Evolutionary conservation across 2,113 vertebrate genomes (phyloP).

Genomic region (Mesembrinibis cayennensis): DNA sequence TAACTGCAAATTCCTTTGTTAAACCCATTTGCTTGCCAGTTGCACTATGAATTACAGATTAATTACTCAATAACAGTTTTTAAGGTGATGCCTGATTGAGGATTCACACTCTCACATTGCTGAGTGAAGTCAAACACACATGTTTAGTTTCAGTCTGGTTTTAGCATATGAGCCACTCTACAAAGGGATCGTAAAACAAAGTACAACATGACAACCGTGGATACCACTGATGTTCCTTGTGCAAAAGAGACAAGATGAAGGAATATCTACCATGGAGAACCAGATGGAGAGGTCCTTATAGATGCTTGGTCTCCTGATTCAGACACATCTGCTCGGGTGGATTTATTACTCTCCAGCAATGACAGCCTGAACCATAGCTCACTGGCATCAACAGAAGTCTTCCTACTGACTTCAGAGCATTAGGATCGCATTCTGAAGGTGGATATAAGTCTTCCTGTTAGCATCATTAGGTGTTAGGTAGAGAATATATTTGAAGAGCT

Average conservation of each 20-base stretch:
- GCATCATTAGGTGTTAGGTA: not conserved
- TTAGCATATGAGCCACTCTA: conserved; percentile 48
- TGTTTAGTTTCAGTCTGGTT: conserved; percentile 22
- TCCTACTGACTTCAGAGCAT: not conserved
- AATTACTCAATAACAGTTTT: conserved; percentile 44
- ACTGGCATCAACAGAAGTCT: not conserved
- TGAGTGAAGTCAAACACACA: conserved; percentile 20
- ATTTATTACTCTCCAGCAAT: conserved; percentile 34
- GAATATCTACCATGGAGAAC: conserved; percentile 32
- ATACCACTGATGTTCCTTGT: not conserved
- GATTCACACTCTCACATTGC: conserved; percentile 20
- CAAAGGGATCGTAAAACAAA: conserved; percentile 50
- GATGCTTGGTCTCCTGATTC: conserved; percentile 6
- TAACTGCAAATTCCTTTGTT: conserved; percentile 26
- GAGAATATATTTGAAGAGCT: not conserved
- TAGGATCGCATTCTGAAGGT: not conserved
- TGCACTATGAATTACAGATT: conserved; percentile 48
- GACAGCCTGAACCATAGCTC: not conserved
- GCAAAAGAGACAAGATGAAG: conserved; percentile 37
- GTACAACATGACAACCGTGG: conserved; percentile 9
- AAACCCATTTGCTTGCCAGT: conserved; percentile 36
- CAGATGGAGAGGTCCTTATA: conserved; percentile 54
- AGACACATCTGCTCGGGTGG: not conserved
- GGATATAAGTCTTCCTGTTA: not conserved
- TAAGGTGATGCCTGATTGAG: conserved; percentile 25